phyloP scores from a whole-genome alignment of 1,140 invertebrate genomes.

The Nymphalis io region DNA sequence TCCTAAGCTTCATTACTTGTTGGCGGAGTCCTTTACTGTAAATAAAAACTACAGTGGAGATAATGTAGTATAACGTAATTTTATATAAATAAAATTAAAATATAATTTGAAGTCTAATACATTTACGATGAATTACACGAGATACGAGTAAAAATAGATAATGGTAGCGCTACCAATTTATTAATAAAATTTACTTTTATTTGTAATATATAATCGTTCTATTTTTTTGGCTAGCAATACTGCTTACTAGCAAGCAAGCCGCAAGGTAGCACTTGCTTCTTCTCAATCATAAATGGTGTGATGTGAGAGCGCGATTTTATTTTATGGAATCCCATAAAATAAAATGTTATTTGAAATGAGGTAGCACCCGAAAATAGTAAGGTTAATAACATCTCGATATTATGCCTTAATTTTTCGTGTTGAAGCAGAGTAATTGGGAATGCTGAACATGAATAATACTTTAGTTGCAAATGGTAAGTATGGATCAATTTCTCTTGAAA shows the following conservation, averaged over 20 bases:
- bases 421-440: slow-evolving; percentile 54
- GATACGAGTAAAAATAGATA: too few species aligned
- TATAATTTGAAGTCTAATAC: too few species aligned
- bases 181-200: too few species aligned
- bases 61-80: too few species aligned
- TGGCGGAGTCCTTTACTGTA: too few species aligned
- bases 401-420: slow-evolving; percentile 68
- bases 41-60: too few species aligned
- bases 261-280: slow-evolving; percentile 35
- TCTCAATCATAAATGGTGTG: slow-evolving; percentile 51
- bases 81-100: too few species aligned
- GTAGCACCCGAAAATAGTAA: slow-evolving; percentile 59
- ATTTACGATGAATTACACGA: too few species aligned
- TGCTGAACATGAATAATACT: slow-evolving; percentile 70
- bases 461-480: slow-evolving; percentile 67
- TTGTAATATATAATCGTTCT: too few species aligned
- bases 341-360: slow-evolving; percentile 60
- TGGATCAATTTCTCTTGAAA: slow-evolving; percentile 11
- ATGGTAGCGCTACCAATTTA: too few species aligned
- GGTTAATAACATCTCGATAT: slow-evolving; percentile 60
- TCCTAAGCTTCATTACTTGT: too few species aligned
- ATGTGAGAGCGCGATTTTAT: slow-evolving; percentile 63
- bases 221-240: neutral
- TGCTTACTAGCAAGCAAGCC: neutral
- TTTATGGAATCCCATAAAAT: slow-evolving; percentile 48